These are phyloP conservation scores for Gryllus bimaculatus DNA, from an alignment of 1,140 invertebrate genomes.

Conservation along the genomic window DNA sequence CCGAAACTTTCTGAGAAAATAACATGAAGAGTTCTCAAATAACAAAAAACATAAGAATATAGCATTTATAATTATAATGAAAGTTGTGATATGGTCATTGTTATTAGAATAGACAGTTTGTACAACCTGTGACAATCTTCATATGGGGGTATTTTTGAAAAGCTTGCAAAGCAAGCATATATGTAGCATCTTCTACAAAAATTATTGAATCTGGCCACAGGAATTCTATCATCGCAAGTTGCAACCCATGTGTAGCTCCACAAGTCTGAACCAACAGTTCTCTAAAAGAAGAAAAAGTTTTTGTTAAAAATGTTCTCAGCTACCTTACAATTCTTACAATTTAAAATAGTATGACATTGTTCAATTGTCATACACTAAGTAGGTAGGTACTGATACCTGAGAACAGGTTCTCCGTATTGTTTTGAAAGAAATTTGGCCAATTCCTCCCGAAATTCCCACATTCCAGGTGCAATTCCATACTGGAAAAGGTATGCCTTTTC, in stretches of 20 bases:
- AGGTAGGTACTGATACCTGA: conserved; percentile 21
- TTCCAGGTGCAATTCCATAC: conserved; percentile 42
- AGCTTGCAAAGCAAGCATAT: conserved; percentile 50
- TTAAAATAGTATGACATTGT: neutral
- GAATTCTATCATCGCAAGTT: conserved; percentile 45
- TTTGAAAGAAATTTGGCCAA: conserved; percentile 40
- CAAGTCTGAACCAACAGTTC: conserved; percentile 51
- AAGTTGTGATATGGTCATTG: too few species aligned
- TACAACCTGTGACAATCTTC: conserved; percentile 41
- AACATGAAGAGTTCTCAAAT: too few species aligned
- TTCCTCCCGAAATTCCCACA: conserved; percentile 41
- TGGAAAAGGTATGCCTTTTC: conserved; percentile 42
- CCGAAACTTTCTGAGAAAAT: too few species aligned
- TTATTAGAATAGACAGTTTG: too few species aligned
- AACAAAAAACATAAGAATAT: too few species aligned
- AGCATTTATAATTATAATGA: too few species aligned
- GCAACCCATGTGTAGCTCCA: conserved; percentile 52
- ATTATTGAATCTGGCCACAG: conserved; percentile 46
- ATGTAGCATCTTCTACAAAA: conserved; percentile 58
- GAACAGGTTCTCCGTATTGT: conserved; percentile 37
- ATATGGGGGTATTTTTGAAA: conserved; percentile 46
- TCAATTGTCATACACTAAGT: neutral
- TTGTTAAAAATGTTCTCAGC: too few species aligned
- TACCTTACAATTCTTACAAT: too few species aligned
- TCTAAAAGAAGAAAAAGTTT: conserved; percentile 28